A percentile compares a stretch with the other conserved stretches of the same genome.
Conservation (phyloP, 2,113 vertebrate species). For the Eretmochelys imbricata region DNA sequence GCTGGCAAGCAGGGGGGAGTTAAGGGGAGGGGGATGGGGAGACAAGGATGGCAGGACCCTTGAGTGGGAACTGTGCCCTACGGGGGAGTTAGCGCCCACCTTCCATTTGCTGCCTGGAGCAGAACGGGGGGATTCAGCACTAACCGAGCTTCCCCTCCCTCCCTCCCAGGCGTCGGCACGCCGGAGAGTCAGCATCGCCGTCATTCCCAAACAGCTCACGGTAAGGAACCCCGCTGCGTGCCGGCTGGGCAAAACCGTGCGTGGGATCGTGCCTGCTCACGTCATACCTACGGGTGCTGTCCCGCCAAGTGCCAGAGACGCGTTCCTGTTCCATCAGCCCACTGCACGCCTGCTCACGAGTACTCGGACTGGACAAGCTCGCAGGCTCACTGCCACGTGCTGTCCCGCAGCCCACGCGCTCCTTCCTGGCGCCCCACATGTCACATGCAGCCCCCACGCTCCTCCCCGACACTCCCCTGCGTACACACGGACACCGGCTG, state of each 20-base stretch:
- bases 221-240: conserved; percentile 17
- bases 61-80: not conserved
- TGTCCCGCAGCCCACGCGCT: not conserved
- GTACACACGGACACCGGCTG: accelerated
- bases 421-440: not conserved
- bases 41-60: not conserved
- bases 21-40: not conserved
- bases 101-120: not conserved
- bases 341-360: not conserved
- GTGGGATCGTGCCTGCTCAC: not conserved
- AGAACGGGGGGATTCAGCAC: accelerated
- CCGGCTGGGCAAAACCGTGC: not conserved
- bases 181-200: conserved; percentile 82
- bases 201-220: conserved; percentile 79
- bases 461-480: not conserved
- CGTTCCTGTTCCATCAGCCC: not conserved
- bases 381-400: too few relatives aligned
- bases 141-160: conserved; percentile 6
- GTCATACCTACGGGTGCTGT: too few relatives aligned
- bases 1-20: not conserved
- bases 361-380: not conserved
- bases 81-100: not conserved
- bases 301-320: not conserved
- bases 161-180: conserved; percentile 68
- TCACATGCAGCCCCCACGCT: accelerated